Evolutionary conservation across 2,797 vertebrate species (phyloP), one percentile per base, ranked within the genome.

Genomic region (Acomys russatus): DNA sequence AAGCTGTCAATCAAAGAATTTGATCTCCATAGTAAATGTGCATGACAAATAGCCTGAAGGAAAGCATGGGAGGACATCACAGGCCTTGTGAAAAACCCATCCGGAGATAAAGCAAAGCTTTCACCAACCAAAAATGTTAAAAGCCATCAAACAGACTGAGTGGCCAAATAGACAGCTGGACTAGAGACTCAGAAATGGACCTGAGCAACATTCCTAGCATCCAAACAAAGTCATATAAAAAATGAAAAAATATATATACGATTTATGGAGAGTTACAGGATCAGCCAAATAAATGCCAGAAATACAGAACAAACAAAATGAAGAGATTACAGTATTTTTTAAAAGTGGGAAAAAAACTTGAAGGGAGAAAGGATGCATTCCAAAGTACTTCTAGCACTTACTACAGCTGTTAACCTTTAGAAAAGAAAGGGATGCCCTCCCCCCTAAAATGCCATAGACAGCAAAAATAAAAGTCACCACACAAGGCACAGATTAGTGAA

Each of bases 251-350:
- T n/a, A 74, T 88, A 73, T 49, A 44, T 3, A 88, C 3, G 14
- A 63, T 51, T 63, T 51, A 88, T 0, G 79, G 20, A 68, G 44
- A 59, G 76, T 51, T 44, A 51, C 56, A 94, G 54, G 25, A 73
- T 71, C 61, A 56, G 35, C 49, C 56, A 63, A 68, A 91, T 82
- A 4, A 93, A 87, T 64, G 44, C 18, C 61, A 92, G 70, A 93
- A 83, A 86, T 82, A 90, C 87, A 94, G 33, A 94, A 68, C 25
- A 38, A 68, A 54, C 14, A 63, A 96, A 97, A 87, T 3, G 0
- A n/a, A 91, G 15, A 76, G n/a, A 66, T 70, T 30, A 15, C 15
- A 91, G 3, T 76, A 71, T 71, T 89, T 51, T 56, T 28, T 22
- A 35, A 63, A 33, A 66, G 51, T 76, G 25, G 59, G 20, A 23